These are phyloP conservation scores for human DNA, from an alignment of 2,113 vertebrate species.

Conservation along the genomic window GRCh38 chr18:40544501-40545000, in stretches of 20 bases:
- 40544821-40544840: background rate
- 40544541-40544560: background rate
- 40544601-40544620: background rate
- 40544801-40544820: background rate
- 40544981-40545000: background rate
- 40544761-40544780: background rate
- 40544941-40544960: background rate
- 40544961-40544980: background rate
- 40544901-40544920: background rate
- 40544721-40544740: background rate
- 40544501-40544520: background rate
- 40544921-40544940: background rate
- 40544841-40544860: background rate
- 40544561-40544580: background rate
- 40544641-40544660: background rate
- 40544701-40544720: background rate
- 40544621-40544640: background rate
- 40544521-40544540: background rate
- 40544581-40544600: background rate
- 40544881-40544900: background rate
- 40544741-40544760: background rate
- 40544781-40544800: constrained; percentile 4
- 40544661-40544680: background rate
- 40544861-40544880: background rate
- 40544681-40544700: background rate